Conservation (phyloP, 1,140 invertebrate genomes). For the Geopemphigus sp. region DNA sequence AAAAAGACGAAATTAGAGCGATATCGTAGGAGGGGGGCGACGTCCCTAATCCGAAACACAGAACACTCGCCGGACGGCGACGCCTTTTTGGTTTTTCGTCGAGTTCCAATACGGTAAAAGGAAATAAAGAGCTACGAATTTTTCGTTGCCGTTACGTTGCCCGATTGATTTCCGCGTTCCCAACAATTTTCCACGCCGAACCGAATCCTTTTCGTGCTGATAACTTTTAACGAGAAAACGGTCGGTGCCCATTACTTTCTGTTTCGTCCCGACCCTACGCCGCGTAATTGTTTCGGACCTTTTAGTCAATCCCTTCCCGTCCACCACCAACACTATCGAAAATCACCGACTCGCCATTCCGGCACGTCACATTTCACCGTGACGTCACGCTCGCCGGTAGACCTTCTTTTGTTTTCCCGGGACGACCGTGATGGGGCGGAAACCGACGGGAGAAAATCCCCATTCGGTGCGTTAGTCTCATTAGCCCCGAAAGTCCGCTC, state of each 20-base stretch:
- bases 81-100: too few relatives aligned
- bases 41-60: too few relatives aligned
- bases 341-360: too few relatives aligned
- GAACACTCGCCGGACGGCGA: too few relatives aligned
- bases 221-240: slow-evolving; percentile 20
- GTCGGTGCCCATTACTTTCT: background rate
- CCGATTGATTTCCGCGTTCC: too few relatives aligned
- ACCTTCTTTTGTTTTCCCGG: slow-evolving; percentile 1
- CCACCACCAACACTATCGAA: too few relatives aligned
- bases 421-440: background rate
- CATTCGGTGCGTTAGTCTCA: slow-evolving; percentile 21
- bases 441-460: background rate
- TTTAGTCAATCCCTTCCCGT: background rate
- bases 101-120: too few relatives aligned
- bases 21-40: too few relatives aligned
- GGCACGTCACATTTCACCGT: too few relatives aligned
- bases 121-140: too few relatives aligned
- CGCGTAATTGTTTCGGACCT: slow-evolving; percentile 10
- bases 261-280: slow-evolving; percentile 3
- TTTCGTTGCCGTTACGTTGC: too few relatives aligned
- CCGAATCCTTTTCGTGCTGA: slow-evolving; percentile 8
- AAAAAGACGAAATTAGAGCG: too few relatives aligned
- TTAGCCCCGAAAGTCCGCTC: background rate
- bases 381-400: background rate
- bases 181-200: background rate